Conservation (phyloP, 1,140 invertebrate species). For the Drosophila auraria region DNA sequence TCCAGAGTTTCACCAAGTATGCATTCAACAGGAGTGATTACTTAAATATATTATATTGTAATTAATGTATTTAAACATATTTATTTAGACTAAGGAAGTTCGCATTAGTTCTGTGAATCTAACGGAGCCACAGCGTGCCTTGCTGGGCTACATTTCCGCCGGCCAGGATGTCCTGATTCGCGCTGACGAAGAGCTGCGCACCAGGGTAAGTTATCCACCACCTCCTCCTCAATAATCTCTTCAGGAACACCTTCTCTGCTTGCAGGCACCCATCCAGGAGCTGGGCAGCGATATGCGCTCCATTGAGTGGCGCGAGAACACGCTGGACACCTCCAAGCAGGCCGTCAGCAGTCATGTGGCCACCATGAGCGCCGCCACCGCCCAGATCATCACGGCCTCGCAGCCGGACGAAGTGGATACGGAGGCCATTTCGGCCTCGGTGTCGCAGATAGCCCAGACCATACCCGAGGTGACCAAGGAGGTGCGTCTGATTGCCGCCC, state of each 20-base stretch:
- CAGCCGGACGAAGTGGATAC: conserved; percentile 94
- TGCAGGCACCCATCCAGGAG: conserved; percentile 88
- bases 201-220: conserved; percentile 77
- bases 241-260: neutral
- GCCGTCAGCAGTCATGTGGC: conserved; percentile 98
- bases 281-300: conserved; percentile 94
- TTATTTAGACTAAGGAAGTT: conserved; percentile 93
- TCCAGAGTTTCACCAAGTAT: conserved; percentile 78
- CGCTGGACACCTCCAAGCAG: conserved; percentile 97
- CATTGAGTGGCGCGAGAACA: conserved; percentile 96
- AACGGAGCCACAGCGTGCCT: conserved; percentile 95
- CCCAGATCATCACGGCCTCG: conserved; percentile 95
- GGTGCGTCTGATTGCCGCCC: conserved; percentile 96
- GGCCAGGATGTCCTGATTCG: conserved; percentile 94
- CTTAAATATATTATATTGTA: no score
- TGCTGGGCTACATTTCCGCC: conserved; percentile 94
- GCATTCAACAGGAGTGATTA: conserved; percentile 29
- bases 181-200: conserved; percentile 93
- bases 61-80: no score
- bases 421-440: conserved; percentile 97
- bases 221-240: neutral
- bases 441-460: conserved; percentile 98
- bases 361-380: conserved; percentile 99
- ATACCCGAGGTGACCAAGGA: conserved; percentile 98
- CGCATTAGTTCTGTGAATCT: conserved; percentile 92